Evolutionary conservation across 2,797 vertebrate genomes (phyloP), one percentile per base, ranked within the genome.

Genomic region (Coregonus sp.): DNA sequence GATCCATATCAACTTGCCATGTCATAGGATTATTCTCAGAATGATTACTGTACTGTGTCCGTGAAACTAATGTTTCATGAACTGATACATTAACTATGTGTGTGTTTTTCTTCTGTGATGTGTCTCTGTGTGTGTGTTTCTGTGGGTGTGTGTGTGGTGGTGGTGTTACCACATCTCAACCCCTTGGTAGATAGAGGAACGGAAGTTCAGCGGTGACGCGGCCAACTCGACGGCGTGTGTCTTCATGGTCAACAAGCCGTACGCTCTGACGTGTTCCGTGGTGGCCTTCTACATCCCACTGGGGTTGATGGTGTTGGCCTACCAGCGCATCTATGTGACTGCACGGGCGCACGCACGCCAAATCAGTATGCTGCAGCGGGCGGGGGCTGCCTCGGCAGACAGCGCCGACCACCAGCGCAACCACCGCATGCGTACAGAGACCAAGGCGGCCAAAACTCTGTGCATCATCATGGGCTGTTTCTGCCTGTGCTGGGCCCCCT

Each of bases 391-490:
- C 61, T 56, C 88, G 2, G 89, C 88, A 3, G 95, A 96, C 82
- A 92, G 92, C 0, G 93, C 96, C 0, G 97, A 96, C 89, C 96
- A 97, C 84, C 97, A 98, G 70, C 96, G 95, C 81, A 96, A 95
- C 35, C 96, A 99, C 75, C 96, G 97, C 71, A 98, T 99, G 97
- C 95, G 95, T 76, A 97, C 96, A 3, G 98, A 99, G 85, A 99
- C 98, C 75, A 99, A 99, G 86, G 98, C 98, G 0, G 98, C 98
- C 82, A 99, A 99, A 93, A 99, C 96, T 31, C 91, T 99, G 81
- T 98, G 97, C 87, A 96, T 99, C 90, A 99, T 99, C 80, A 99
- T 99, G 98, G 98, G 98, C 2, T 99, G 98, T 84, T 99, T 99
- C 93, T 99, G 98, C 92, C 95, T 99, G 59, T 99, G 98, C 92